These are phyloP conservation scores for Botia kubotai DNA, from an alignment of 2,797 vertebrate species.

Conservation along the genomic window DNA sequence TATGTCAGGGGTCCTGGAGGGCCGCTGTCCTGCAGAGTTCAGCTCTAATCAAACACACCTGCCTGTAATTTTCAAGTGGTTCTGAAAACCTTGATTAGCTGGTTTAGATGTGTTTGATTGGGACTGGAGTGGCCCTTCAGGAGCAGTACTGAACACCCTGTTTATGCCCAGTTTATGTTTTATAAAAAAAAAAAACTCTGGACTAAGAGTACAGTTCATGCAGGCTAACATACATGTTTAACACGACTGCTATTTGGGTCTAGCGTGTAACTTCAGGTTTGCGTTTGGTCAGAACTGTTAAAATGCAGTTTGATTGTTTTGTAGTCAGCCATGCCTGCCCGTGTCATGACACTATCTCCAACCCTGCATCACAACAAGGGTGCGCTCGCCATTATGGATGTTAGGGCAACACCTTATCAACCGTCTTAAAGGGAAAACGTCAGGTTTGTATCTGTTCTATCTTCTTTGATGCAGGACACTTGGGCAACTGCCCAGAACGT, in stretches of 20 bases:
- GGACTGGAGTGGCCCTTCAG: neutral
- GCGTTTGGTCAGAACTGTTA: neutral
- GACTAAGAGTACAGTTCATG: neutral
- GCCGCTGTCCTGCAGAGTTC: neutral
- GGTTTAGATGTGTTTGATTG: neutral
- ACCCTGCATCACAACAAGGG: neutral
- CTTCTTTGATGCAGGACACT: too few relatives aligned
- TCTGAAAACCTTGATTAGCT: neutral
- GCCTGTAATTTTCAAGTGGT: neutral
- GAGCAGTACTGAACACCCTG: neutral
- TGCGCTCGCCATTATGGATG: slow-evolving; percentile 30
- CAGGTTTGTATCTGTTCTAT: neutral
- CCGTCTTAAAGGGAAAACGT: neutral
- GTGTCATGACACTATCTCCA: slow-evolving; percentile 7
- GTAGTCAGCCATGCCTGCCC: slow-evolving; percentile 16
- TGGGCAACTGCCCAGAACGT: neutral
- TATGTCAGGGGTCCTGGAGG: neutral
- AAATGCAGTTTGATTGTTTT: neutral
- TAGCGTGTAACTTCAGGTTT: too few relatives aligned
- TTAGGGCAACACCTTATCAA: slow-evolving; percentile 8
- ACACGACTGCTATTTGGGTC: too few relatives aligned
- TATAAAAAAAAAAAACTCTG: too few relatives aligned
- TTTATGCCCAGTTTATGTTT: too few relatives aligned
- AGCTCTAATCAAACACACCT: neutral
- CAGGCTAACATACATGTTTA: too few relatives aligned